phyloP scores from a whole-genome alignment of 2,113 vertebrate species.

The Sialia sialis region DNA sequence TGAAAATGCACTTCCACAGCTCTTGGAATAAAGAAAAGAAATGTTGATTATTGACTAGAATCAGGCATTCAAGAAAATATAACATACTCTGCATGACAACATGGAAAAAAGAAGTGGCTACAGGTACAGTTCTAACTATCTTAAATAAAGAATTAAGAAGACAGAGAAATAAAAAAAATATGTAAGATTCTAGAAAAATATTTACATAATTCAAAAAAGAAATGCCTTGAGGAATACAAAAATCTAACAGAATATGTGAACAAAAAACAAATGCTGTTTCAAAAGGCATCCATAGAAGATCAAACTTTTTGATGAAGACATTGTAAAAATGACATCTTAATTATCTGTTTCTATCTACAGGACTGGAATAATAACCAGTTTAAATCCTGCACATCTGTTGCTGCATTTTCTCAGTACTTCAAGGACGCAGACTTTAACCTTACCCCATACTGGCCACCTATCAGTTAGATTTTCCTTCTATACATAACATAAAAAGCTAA shows the following conservation, averaged over 20 bases:
- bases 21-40: neutral
- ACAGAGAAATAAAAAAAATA: neutral
- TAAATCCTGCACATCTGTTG: slow-evolving; percentile 4
- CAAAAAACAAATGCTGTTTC: neutral
- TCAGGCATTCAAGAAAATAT: neutral
- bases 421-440: neutral
- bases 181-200: neutral
- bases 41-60: neutral
- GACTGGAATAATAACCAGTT: neutral
- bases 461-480: neutral
- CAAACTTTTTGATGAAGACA: neutral
- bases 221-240: neutral
- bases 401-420: neutral
- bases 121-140: neutral
- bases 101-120: neutral
- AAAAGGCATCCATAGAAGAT: neutral
- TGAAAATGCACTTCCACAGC: neutral
- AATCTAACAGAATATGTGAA: neutral
- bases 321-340: neutral
- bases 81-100: neutral
- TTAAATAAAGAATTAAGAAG: neutral
- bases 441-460: neutral
- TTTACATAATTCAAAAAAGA: neutral
- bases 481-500: no score
- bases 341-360: neutral